Base-by-base conservation (phyloP, 2,888 invertebrate genomes). In the Bugulina stolonifera region DNA sequence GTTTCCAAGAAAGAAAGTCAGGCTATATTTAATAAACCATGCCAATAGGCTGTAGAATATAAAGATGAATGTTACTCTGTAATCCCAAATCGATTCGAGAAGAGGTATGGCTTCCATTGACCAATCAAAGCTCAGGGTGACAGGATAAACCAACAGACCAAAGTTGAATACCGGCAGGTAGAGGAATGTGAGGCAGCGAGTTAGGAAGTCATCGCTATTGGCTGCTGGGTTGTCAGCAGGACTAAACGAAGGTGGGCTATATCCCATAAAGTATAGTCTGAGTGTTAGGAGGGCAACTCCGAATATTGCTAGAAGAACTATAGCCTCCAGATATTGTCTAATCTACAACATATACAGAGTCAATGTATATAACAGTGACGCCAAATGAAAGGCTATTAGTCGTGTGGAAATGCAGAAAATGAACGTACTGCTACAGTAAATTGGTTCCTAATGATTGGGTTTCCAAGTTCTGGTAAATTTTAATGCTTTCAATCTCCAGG, bases 31-130 rank as follows among this genome's bases (percentile, higher is more conserved):
- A 14, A 64, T 14, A 18, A 69, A 23, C 64, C 22, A 23, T 5
- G 5, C 75, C 35, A 84, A 75, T 25, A 76, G 72, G 23, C 73
- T 86, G 85, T 95, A 97, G 82, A 96, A 91, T 74, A 89, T 85
- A 29, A 90, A 80, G 1, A 93, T 90, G 75, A 89, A 87, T 23
- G 92, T 82, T 84, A 94, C 94, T 76, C 97, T 88, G 2, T 88
- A 86, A 84, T 98, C 97, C 79, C 89, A 87, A 25, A 93, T 78
- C 35, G 89, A 88, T 69, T 90, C 90, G 77, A 98, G 89, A 74
- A 93, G 88, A 10, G 95, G 94, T 79, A 98, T 90, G 0, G 97
- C 91, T 79, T 95, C 94, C 97, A 98, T 97, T 34, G 96, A 95
- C 98, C 97, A 98, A 86, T 98, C 97, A 86, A 96, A 98, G 84